Percentiles rank a stretch among this genome's conserved stretches.
phyloP scores from a whole-genome alignment of 2,888 invertebrate genomes.

The Osedax fenrisi region DNA sequence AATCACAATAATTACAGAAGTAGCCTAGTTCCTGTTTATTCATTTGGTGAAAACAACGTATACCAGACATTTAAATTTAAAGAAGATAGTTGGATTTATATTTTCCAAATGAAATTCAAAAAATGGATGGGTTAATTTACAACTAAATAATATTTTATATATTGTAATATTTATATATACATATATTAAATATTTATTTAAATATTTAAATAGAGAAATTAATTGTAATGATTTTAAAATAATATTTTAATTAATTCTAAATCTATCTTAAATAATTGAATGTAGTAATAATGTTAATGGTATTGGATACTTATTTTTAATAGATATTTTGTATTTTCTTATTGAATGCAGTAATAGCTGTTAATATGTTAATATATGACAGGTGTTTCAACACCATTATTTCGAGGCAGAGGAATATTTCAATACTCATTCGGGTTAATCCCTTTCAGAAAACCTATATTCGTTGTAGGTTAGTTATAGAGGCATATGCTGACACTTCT shows the following conservation, averaged over 20 bases:
- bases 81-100: background rate
- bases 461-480: slow-evolving; percentile 66
- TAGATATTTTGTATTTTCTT: too few relatives aligned
- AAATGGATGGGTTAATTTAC: background rate
- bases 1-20: too few relatives aligned
- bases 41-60: slow-evolving; percentile 76
- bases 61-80: slow-evolving; percentile 53
- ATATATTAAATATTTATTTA: background rate
- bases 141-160: too few relatives aligned
- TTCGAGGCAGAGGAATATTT: slow-evolving; percentile 66
- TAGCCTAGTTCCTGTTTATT: slow-evolving; percentile 70
- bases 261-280: too few relatives aligned
- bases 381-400: slow-evolving; percentile 50
- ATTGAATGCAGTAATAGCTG: too few relatives aligned
- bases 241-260: too few relatives aligned
- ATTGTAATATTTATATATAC: background rate
- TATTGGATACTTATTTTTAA: too few relatives aligned
- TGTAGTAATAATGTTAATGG: too few relatives aligned
- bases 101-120: background rate
- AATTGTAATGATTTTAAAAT: too few relatives aligned
- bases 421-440: slow-evolving; percentile 78
- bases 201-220: background rate
- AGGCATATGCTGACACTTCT: too few relatives aligned
- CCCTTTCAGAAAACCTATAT: slow-evolving; percentile 67
- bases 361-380: too few relatives aligned